These are phyloP conservation scores for Anser brachyrhynchus DNA, from an alignment of 2,113 vertebrate species.

Conservation along the genomic window DNA sequence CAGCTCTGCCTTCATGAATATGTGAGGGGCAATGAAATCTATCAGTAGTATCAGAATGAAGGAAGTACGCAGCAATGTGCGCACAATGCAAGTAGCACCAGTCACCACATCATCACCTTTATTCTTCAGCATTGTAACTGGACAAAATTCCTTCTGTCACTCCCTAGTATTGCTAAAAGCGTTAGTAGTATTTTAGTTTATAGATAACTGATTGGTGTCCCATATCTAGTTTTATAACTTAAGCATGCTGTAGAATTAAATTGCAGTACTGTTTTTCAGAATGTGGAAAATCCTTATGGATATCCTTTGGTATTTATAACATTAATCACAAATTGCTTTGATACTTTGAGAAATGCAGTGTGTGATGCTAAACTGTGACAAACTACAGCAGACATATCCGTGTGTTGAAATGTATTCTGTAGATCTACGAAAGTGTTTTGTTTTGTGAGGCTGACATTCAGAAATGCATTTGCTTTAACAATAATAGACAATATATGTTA, in stretches of 20 bases:
- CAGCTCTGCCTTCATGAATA: neutral
- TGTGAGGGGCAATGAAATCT: neutral
- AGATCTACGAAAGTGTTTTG: neutral
- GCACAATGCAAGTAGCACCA: neutral
- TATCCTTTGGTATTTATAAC: neutral
- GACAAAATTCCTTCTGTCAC: neutral
- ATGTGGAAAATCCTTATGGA: neutral
- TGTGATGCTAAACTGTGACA: neutral
- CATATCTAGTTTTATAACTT: neutral
- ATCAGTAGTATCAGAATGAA: neutral
- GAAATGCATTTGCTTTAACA: neutral
- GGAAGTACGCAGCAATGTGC: neutral
- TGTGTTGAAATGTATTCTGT: neutral
- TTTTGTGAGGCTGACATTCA: neutral
- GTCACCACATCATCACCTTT: neutral
- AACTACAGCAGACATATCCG: neutral
- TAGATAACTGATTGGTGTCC: neutral
- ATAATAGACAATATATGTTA: neutral
- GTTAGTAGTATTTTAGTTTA: neutral
- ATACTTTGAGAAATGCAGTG: neutral
- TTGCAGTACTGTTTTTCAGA: neutral
- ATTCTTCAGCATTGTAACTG: neutral
- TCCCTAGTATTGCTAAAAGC: neutral
- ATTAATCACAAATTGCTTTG: neutral
- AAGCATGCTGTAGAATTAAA: neutral